These are phyloP conservation scores for Ceuthmochares aereus DNA, from an alignment of 2,113 vertebrate species.

Conservation along the genomic window DNA sequence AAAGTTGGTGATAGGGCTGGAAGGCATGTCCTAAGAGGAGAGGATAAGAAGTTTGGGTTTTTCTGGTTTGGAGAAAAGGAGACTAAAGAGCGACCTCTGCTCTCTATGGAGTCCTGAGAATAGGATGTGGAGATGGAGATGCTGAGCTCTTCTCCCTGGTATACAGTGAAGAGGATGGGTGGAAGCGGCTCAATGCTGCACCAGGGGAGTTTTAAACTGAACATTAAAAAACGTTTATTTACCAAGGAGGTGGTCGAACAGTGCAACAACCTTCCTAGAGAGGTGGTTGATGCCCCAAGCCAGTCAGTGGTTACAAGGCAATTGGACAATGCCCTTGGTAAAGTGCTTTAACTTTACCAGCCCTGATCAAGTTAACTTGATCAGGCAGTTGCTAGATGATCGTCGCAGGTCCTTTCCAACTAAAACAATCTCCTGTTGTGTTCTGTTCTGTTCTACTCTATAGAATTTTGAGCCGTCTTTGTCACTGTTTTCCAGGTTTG, in stretches of 20 bases:
- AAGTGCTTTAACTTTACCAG: neutral
- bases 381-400: neutral
- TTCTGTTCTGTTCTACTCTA: neutral
- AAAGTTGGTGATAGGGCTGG: neutral
- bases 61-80: neutral
- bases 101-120: neutral
- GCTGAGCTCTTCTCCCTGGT: neutral
- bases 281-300: neutral
- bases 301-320: neutral
- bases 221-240: neutral
- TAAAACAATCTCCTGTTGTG: neutral
- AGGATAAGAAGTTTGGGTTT: neutral
- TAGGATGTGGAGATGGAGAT: neutral
- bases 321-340: neutral
- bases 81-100: neutral
- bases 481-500: neutral
- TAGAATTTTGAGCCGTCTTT: neutral
- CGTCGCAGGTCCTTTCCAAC: accelerated
- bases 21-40: neutral
- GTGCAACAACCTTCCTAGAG: neutral
- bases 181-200: neutral
- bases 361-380: neutral
- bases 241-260: accelerated
- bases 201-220: neutral
- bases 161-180: accelerated